Conservation (phyloP, 2,888 invertebrate genomes). For the Drosophila flavopinicola region DNA sequence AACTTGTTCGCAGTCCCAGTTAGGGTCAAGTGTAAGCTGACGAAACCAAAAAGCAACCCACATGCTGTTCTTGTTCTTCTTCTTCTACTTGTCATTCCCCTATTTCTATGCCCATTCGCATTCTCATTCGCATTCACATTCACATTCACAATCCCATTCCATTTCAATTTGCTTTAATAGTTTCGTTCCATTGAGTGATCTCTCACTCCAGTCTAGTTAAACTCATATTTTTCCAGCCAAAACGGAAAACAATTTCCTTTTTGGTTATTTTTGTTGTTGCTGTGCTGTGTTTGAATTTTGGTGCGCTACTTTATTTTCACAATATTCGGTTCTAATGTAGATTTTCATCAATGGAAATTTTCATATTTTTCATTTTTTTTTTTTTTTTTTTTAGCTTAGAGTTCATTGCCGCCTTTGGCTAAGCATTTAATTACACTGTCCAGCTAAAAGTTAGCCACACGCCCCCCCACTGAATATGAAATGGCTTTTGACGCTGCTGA, state of each 20-base stretch:
- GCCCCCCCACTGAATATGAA: constrained; percentile 44
- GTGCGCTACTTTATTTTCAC: constrained; percentile 32
- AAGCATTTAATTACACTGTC: constrained; percentile 29
- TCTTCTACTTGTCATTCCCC: constrained; percentile 15
- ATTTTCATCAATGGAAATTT: constrained; percentile 22
- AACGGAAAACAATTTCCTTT: constrained; percentile 69
- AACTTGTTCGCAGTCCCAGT: constrained; percentile 34
- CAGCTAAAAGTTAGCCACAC: constrained; percentile 14
- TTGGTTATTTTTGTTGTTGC: constrained; percentile 43
- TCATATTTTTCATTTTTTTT: not conserved
- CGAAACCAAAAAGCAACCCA: constrained; percentile 3
- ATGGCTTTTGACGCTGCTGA: constrained; percentile 65
- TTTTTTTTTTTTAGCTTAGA: not conserved
- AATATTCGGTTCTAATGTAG: constrained; percentile 38
- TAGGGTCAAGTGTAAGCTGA: constrained; percentile 54
- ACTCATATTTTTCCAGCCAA: constrained; percentile 42
- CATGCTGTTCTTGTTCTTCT: constrained; percentile 23
- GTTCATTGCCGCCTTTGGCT: constrained; percentile 44
- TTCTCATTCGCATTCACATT: constrained; percentile 29
- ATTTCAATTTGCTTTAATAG: constrained; percentile 50
- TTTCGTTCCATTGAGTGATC: constrained; percentile 73
- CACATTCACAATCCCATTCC: constrained; percentile 17
- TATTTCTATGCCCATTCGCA: too few relatives aligned
- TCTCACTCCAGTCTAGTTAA: constrained; percentile 22
- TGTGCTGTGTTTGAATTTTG: constrained; percentile 22